A percentile compares a stretch with the other conserved stretches of the same genome.
Conservation (phyloP, 2,113 vertebrate genomes). For the Laticauda laticaudata region DNA sequence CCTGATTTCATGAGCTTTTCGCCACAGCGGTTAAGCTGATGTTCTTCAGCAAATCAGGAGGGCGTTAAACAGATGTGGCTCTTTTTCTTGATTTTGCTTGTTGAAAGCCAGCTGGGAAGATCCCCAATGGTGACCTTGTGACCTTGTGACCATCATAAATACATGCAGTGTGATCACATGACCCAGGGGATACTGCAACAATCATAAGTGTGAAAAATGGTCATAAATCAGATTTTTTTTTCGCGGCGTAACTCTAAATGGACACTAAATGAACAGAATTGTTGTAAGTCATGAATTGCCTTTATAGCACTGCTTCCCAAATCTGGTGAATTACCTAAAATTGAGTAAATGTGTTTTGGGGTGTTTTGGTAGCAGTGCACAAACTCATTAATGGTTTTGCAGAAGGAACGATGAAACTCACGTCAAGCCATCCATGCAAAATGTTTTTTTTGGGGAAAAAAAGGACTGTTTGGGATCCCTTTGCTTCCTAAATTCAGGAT, state of each 20-base stretch:
- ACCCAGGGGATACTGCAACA: fast-evolving
- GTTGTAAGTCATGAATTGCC: neutral
- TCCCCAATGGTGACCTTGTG: neutral
- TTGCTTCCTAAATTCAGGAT: neutral
- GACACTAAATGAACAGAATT: neutral
- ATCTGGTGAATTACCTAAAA: neutral
- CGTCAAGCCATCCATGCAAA: neutral
- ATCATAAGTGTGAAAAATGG: neutral
- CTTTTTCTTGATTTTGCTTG: neutral
- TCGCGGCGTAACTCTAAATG: neutral
- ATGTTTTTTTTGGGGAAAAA: no score
- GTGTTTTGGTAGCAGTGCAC: no score
- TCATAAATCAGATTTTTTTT: neutral
- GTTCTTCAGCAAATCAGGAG: neutral
- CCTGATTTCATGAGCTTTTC: neutral
- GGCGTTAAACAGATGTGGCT: neutral
- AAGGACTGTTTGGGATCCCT: neutral
- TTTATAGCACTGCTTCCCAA: neutral
- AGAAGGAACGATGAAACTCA: neutral
- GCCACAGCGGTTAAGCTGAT: neutral
- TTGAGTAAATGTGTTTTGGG: neutral
- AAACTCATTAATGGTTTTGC: neutral
- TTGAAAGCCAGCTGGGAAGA: neutral
- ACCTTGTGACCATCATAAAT: neutral
- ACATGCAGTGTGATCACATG: neutral